Percentiles rank a stretch among this genome's conserved stretches.
These are phyloP conservation scores for Chironomus striatipennis DNA, from an alignment of 1,140 invertebrate genomes.

Conservation along the genomic window DNA sequence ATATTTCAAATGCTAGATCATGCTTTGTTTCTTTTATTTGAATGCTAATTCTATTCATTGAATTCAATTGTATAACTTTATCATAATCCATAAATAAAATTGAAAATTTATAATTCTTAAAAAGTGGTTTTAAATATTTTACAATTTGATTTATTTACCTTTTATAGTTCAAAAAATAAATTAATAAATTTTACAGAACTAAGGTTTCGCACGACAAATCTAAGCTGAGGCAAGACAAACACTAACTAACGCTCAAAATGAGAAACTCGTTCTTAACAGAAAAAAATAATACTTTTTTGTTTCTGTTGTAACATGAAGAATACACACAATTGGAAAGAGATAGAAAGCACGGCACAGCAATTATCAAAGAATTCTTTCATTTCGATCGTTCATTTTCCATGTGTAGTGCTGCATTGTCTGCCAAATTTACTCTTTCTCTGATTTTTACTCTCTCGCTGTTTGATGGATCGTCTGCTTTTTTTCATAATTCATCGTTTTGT, in stretches of 20 bases:
- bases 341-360: conserved; percentile 1
- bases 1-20: no score
- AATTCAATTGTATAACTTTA: neutral
- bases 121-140: neutral
- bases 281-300: neutral
- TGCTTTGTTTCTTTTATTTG: no score
- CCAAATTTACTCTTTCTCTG: neutral
- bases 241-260: neutral
- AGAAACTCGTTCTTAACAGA: neutral
- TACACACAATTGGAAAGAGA: conserved; percentile 6
- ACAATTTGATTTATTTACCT: neutral
- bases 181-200: neutral
- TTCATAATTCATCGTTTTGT: no score
- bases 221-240: neutral
- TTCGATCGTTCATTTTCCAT: neutral
- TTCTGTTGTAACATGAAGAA: neutral
- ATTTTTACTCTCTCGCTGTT: neutral
- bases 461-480: no score
- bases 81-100: neutral
- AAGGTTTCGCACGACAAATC: neutral
- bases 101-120: neutral
- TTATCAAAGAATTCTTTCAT: conserved; percentile 3
- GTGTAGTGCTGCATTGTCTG: neutral
- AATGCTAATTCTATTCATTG: neutral
- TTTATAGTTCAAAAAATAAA: neutral